Conservation (phyloP, 2,888 invertebrate genomes). For the Glyphotaelius pellucidus region DNA sequence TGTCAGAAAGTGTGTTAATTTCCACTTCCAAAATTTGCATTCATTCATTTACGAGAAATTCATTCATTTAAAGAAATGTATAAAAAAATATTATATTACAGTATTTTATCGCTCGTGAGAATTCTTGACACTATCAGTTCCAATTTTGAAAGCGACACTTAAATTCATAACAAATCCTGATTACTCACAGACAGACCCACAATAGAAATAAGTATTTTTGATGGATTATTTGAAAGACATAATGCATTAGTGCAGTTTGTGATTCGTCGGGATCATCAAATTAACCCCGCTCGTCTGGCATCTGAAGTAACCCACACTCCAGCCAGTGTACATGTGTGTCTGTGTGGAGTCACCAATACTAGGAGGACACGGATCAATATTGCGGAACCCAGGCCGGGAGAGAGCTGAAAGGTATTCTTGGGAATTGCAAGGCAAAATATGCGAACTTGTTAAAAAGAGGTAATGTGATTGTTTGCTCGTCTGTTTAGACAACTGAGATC, state of each 20-base stretch:
- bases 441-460: neutral
- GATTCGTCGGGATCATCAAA: conserved; percentile 13
- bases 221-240: neutral
- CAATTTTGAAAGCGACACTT: no score
- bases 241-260: neutral
- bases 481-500: neutral
- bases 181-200: no score
- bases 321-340: neutral
- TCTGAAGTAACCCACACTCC: neutral
- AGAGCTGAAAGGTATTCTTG: no score
- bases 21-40: no score
- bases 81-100: no score
- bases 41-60: no score
- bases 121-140: no score
- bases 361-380: conserved; percentile 19
- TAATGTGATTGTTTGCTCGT: neutral
- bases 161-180: no score
- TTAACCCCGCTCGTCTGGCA: conserved; percentile 10
- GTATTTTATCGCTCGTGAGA: no score
- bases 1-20: no score
- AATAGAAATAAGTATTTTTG: no score
- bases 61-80: no score
- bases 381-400: conserved; percentile 43
- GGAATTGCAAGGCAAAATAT: neutral
- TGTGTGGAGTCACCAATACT: neutral